Percentiles rank a stretch among this genome's conserved stretches.
Evolutionary conservation across 23 tunicate species (phyloP).

Genomic region (Botrylloides violaceus): DNA sequence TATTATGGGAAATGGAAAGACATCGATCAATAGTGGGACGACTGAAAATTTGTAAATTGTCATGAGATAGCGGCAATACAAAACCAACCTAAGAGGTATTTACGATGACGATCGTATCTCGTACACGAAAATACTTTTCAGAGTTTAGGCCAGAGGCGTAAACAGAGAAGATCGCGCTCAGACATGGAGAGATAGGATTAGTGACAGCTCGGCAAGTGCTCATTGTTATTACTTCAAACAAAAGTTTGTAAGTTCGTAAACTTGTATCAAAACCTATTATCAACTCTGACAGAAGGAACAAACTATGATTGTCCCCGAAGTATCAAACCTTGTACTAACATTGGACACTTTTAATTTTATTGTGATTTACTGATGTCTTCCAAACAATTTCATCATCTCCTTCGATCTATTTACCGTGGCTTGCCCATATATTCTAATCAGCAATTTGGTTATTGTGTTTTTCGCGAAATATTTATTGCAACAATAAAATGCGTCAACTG

Average conservation of each 20-base stretch:
- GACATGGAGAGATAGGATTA: constrained; percentile 20
- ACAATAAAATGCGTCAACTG: background rate
- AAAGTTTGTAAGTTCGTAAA: constrained; percentile 22
- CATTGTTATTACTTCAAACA: constrained; percentile 20
- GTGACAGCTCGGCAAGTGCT: constrained; percentile 19
- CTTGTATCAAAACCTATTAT: constrained; percentile 1
- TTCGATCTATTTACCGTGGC: background rate
- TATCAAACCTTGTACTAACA: too few relatives aligned
- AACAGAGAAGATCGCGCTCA: background rate
- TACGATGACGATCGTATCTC: constrained; percentile 23
- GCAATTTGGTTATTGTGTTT: background rate
- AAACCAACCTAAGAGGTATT: background rate
- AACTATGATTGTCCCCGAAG: too few relatives aligned
- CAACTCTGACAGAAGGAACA: too few relatives aligned
- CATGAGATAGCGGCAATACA: constrained; percentile 1
- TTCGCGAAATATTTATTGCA: background rate
- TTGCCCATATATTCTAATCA: background rate
- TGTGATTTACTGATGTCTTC: too few relatives aligned
- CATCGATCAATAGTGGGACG: background rate
- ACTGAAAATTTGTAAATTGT: background rate
- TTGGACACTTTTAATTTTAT: too few relatives aligned
- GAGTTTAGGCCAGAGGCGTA: constrained; percentile 33
- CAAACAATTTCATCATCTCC: too few relatives aligned
- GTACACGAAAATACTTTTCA: background rate
- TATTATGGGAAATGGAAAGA: background rate